phyloP scores from a whole-genome alignment of 2,113 vertebrate genomes.

The Abramis brama region DNA sequence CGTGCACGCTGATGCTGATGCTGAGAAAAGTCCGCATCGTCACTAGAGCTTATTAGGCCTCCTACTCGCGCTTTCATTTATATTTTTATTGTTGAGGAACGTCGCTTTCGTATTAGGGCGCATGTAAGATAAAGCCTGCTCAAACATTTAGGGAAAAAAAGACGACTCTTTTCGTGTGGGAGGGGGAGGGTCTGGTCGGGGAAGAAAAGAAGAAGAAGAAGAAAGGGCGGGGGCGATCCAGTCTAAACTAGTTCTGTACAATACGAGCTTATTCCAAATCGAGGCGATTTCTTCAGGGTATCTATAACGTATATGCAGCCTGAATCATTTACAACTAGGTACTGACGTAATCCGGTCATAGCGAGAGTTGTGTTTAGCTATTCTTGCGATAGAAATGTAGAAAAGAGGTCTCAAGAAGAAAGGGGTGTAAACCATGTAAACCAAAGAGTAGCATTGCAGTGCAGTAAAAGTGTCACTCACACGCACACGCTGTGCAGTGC shows the following conservation, averaged over 20 bases:
- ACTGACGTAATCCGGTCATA: background rate
- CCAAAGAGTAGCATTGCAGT: conserved; percentile 71
- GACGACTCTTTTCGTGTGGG: conserved; percentile 11
- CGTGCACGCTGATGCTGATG: conserved; percentile 62
- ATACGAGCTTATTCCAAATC: conserved; percentile 46
- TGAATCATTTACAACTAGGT: background rate
- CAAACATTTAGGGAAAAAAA: background rate
- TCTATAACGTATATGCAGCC: no score
- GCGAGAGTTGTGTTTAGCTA: background rate
- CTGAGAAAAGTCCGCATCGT: conserved; percentile 46
- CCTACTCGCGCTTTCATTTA: no score
- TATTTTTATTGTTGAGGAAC: background rate
- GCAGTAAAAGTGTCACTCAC: conserved; percentile 73
- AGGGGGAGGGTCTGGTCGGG: conserved; percentile 54
- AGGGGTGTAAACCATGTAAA: conserved; percentile 52
- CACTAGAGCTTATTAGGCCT: background rate
- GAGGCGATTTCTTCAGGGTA: background rate
- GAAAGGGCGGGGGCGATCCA: conserved; percentile 70
- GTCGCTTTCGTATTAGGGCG: background rate
- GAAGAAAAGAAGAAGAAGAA: no score
- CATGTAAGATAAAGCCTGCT: background rate
- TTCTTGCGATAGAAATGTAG: background rate
- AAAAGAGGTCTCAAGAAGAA: background rate
- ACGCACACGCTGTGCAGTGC: conserved; percentile 29
- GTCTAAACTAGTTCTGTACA: conserved; percentile 75